Evolutionary conservation across 2,888 invertebrate species (phyloP), one percentile per base, ranked within the genome.

Genomic region (Drosophila greeni): DNA sequence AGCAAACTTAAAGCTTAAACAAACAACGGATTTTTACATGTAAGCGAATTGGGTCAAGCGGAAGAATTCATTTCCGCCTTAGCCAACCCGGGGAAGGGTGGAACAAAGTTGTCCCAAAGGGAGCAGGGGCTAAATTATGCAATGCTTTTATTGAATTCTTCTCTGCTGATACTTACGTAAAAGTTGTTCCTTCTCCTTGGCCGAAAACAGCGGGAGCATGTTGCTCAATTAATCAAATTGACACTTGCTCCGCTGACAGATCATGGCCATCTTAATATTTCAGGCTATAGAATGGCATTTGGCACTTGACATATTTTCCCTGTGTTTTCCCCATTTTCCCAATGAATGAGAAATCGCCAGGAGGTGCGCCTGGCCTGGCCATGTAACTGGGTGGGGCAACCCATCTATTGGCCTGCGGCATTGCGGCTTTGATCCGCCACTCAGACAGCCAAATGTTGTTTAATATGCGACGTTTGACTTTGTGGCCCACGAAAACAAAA

Each of bases 211-310:
- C 39, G 40, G 55, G 52, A 71, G 55, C 71, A 58, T 65, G 71
- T 39, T 49, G 62, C 71, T 66, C 75, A 74, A 78, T 78, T 78
- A 78, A 78, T 78, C 74, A 77, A 75, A 69, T 69, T 69, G 75
- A 67, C 71, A 72, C 72, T 73, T 66, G 66, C 64, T 56, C 52
- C 68, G 49, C 54, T 62, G 66, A 72, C 70, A 66, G 56, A 65
- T 68, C 60, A 29, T 45, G 43, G 54, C 24, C 49, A 56, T 66
- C 60, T 48, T 42, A 47, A 52, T 54, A 53, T 42, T 58, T 57
- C 31, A 48, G 29, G 33, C 26, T 9, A 39, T 40, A n/a, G 45
- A 59, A 59, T 33, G 60, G 60, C 31, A 26, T 60, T 59, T 60
- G 59, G 31, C 59, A 45, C n/a, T 56, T 60, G 59, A 60, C 59